Base-by-base conservation (phyloP, 2,113 vertebrate genomes). In the Oncorhynchus clarkii region DNA sequence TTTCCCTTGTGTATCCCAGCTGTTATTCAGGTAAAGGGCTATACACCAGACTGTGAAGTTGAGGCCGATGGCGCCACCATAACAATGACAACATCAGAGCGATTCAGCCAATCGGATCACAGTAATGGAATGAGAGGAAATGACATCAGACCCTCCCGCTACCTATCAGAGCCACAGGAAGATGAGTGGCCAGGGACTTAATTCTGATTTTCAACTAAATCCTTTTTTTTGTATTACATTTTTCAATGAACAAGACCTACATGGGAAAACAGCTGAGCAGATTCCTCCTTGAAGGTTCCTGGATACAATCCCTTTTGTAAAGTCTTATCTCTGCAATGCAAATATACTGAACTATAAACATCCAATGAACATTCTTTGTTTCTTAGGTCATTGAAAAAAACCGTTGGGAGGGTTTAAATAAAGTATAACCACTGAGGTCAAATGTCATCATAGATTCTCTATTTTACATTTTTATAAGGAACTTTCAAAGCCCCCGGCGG, bases 91-190 rank as follows among this genome's bases (percentile, higher is more conserved):
- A 16, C 16, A 13, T 80, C 83, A 0, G 78, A 12, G 34, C 83
- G 78, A 1, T 86, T 87, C 2, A n/a, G 3, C 39, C 76, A 84
- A 49, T 72, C 80, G 14, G n/a, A 0, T 12, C 29, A 65, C 20
- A 27, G 0, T 0, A 82, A 72, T 27, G 73, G 60, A 39, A 79
- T 9, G 3, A 16, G 14, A 24, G 54, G 20, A 18, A 71, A 78
- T 48, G 7, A 71, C 74, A 70, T 34, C 0, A 8, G 4, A 1
- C 70, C 16, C 62, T 80, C 84, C 65, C 7, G 39, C 20, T 81
- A 84, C 13, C 48, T 65, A 12, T 92, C 91, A 0, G 91, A 94
- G 84, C 93, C 93, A 7, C 91, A 93, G 73, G 93, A 94, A 78
- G 89, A 92, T 4, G 93, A 94, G 85, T 94, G 89, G 89, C 80